phyloP scores from a whole-genome alignment of 2,113 vertebrate species.

The Aegotheles bennettii region DNA sequence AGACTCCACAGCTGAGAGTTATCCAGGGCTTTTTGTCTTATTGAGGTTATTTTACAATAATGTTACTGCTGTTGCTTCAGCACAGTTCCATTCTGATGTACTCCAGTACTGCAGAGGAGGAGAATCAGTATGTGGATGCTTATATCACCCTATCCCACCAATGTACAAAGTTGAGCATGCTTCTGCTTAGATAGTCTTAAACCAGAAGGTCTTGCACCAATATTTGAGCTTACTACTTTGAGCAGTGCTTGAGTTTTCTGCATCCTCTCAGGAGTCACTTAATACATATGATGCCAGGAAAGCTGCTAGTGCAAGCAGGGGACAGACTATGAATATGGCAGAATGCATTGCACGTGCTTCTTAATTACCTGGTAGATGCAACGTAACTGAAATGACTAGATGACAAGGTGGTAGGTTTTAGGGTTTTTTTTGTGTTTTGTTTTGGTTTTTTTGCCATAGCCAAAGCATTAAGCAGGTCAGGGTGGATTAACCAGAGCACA shows the following conservation, averaged over 20 bases:
- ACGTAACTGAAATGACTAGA: neutral
- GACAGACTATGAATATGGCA: neutral
- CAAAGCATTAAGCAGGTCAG: neutral
- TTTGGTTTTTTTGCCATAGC: neutral
- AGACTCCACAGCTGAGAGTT: neutral
- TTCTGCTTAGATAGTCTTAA: neutral
- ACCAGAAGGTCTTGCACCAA: neutral
- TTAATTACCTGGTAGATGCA: neutral
- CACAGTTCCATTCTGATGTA: neutral
- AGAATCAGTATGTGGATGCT: neutral
- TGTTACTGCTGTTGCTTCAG: neutral
- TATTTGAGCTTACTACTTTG: neutral
- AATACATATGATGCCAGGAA: neutral
- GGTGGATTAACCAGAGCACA: neutral
- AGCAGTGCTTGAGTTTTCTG: neutral
- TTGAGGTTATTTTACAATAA: neutral
- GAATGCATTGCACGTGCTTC: neutral
- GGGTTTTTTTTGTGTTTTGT: too few species aligned
- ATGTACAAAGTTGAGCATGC: neutral
- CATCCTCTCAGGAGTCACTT: neutral
- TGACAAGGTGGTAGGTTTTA: neutral
- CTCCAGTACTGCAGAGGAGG: neutral
- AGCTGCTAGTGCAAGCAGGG: neutral
- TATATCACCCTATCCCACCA: neutral
- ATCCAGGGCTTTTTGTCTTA: neutral